Base-by-base conservation (phyloP, 1,140 invertebrate genomes). In the Phocides pigmalion region DNA sequence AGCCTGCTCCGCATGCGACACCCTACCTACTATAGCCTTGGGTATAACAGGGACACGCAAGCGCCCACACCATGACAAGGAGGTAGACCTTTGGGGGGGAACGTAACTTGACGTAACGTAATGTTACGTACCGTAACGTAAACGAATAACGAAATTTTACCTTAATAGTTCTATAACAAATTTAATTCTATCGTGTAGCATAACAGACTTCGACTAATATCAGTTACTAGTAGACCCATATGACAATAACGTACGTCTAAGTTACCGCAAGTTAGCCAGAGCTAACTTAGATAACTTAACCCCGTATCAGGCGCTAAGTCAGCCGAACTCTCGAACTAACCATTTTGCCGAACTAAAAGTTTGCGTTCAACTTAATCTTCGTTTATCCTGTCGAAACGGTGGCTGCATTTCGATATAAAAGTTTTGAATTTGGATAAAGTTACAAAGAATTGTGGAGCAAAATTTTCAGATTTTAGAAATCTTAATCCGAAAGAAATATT, bases 261-360 rank as follows among this genome's bases (percentile, higher is more conserved):
- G 72, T 83, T 80, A 44, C 76, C 70, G 64, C 79, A 84, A 89
- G 76, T 89, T 82, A 78, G 76, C 70, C 67, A 63, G 74, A 69
- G 73, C 76, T 82, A 85, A 85, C 76, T 84, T 76, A 73, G 83
- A 81, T 84, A 86, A 87, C 75, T 87, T 83, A 85, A 79, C 75
- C 66, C 50, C 63, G 62, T 89, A 89, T 87, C 84, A 79, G 80
- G 79, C 70, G 81, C 79, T 79, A 86, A 84, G 76, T 83, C 76
- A 82, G 76, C 46, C 65, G 66, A 87, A 87, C 76, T 87, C 76
- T 64, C 70, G 41, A 82, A 82, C 81, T 77, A 78, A 79, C 79
- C 79, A 79, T 79, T 87, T 85, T 76, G 72, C 61, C 77, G 70
- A 67, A 63, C 46, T 66, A 53, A 73, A 88, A 88, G 72, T 86